Evolutionary conservation across 2,113 vertebrate species (phyloP).

Genomic region (Oxyruncus cristatus): DNA sequence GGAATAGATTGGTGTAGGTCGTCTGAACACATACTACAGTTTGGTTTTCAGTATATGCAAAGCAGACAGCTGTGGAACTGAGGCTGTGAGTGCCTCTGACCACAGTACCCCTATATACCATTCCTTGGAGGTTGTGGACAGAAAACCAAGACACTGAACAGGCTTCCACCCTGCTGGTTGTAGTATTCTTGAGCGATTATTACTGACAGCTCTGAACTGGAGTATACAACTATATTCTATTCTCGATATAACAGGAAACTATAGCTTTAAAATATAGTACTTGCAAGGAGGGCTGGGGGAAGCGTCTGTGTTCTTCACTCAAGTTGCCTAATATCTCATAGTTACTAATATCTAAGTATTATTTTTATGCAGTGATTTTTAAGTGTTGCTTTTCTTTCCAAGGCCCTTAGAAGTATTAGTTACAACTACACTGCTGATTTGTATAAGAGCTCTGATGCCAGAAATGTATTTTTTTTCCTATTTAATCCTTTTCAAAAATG

Average conservation of each 20-base stretch:
- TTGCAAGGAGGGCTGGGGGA: not conserved
- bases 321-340: not conserved
- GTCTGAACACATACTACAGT: not conserved
- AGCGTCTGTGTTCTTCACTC: fast-evolving
- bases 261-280: not conserved
- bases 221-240: not conserved
- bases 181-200: not conserved
- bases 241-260: not conserved
- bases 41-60: not conserved
- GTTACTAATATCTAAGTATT: not conserved
- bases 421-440: not conserved
- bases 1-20: not conserved
- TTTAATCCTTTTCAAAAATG: not conserved
- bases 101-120: not conserved
- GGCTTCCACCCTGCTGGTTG: not conserved
- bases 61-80: not conserved
- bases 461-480: not conserved
- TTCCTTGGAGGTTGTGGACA: not conserved
- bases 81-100: not conserved
- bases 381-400: not conserved
- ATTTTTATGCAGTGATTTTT: not conserved
- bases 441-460: not conserved
- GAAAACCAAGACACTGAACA: not conserved
- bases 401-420: not conserved
- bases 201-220: not conserved